These are phyloP conservation scores for Siderastrea radians DNA, from an alignment of 92 coral and sea anemone genomes.

Conservation along the genomic window DNA sequence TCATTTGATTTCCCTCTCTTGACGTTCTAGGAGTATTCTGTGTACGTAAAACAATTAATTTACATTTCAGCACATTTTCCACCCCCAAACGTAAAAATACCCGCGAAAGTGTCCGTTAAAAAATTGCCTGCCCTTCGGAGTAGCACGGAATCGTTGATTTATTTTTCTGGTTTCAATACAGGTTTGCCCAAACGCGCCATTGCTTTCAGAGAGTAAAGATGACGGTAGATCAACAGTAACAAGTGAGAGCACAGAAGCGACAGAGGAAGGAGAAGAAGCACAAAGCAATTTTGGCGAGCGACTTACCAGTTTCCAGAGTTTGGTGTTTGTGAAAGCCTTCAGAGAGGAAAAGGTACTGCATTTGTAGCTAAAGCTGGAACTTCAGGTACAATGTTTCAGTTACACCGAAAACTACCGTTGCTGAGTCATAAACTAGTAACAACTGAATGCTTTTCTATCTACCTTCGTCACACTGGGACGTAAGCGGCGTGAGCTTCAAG, in stretches of 20 bases:
- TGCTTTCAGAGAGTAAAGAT: conserved; percentile 42
- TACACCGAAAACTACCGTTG: too few species aligned
- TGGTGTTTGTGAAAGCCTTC: conserved; percentile 91
- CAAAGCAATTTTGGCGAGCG: conserved; percentile 51
- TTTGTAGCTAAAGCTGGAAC: background rate
- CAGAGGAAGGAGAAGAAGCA: conserved; percentile 62
- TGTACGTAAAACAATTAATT: too few species aligned
- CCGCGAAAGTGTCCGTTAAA: too few species aligned
- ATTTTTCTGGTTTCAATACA: background rate
- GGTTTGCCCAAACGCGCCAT: conserved; percentile 80
- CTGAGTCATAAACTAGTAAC: too few species aligned
- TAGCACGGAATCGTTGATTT: background rate
- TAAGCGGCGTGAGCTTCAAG: too few species aligned
- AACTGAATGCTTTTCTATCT: too few species aligned
- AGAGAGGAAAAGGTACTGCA: conserved; percentile 86
- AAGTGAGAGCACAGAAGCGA: conserved; percentile 56
- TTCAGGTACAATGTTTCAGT: background rate
- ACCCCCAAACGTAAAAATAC: too few species aligned
- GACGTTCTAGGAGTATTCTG: too few species aligned
- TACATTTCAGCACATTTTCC: too few species aligned
- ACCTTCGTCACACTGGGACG: too few species aligned
- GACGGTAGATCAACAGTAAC: conserved; percentile 63
- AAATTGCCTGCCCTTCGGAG: background rate
- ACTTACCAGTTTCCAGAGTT: conserved; percentile 89
- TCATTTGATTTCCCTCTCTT: too few species aligned